A percentile compares a stretch with the other conserved stretches of the same genome.
phyloP scores from a whole-genome alignment of 2,113 vertebrate genomes.

The Xenopus borealis region DNA sequence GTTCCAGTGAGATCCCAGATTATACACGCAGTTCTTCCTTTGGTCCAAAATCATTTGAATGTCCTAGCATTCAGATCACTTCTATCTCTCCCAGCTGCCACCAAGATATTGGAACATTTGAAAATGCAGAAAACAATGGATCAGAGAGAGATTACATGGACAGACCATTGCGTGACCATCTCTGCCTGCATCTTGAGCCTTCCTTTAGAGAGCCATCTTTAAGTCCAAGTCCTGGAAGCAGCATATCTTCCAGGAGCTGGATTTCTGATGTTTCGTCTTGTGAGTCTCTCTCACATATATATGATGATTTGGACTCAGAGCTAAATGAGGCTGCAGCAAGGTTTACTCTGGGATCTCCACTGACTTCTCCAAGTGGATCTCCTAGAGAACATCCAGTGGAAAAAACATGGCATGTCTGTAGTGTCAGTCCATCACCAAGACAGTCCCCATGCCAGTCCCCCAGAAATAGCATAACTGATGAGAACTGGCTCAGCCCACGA shows the following conservation, averaged over 20 bases:
- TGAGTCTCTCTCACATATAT: slow-evolving; percentile 94
- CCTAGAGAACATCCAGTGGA: slow-evolving; percentile 78
- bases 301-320: slow-evolving; percentile 95
- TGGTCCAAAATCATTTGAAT: slow-evolving; percentile 91
- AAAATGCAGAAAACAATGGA: slow-evolving; percentile 79
- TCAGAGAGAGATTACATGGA: slow-evolving; percentile 86
- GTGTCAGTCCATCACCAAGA: slow-evolving; percentile 82
- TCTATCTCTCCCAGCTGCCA: slow-evolving; percentile 97
- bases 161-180: slow-evolving; percentile 90
- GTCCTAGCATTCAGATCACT: slow-evolving; percentile 97
- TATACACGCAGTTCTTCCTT: slow-evolving; percentile 80
- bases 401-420: slow-evolving; percentile 82
- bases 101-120: slow-evolving; percentile 85
- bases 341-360: slow-evolving; percentile 88
- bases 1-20: slow-evolving; percentile 71
- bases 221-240: slow-evolving; percentile 94
- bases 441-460: slow-evolving; percentile 95
- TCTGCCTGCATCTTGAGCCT: slow-evolving; percentile 93
- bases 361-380: slow-evolving; percentile 86
- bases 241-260: slow-evolving; percentile 94
- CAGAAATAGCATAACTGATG: slow-evolving; percentile 93
- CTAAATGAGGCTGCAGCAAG: slow-evolving; percentile 93
- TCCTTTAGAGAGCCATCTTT: slow-evolving; percentile 91
- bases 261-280: slow-evolving; percentile 97
- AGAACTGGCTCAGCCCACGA: slow-evolving; percentile 95